Evolutionary conservation across 2,113 vertebrate genomes (phyloP), one percentile per base, ranked within the genome.

Genomic region (Oxyruncus cristatus): DNA sequence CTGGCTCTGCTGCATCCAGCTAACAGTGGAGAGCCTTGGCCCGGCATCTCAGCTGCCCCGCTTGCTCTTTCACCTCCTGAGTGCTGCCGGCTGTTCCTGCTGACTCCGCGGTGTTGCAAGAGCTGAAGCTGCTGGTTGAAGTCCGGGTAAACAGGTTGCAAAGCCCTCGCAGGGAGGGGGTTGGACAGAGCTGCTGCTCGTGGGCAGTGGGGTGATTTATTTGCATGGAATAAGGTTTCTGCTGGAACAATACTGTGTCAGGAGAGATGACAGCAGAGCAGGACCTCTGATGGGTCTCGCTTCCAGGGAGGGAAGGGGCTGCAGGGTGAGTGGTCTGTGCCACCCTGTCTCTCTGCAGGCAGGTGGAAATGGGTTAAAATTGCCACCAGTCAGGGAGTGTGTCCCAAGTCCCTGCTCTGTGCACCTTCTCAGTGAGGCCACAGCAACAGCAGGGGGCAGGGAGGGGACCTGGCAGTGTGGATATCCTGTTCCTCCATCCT

Each of bases 121-220:
- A 92, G 76, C 90, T 86, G 73, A 65, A 75, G 88, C 85, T 81
- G 79, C 39, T 3, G 96, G 87, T 59, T 94, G 87, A 97, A 97
- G 96, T 96, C 95, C 21, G 41, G 37, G 92, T 96, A 96, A 95
- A 97, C 96, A 97, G 88, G 91, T 75, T 92, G 83, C 71, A 88
- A 66, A 88, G 82, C 80, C 52, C 37, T 65, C 9, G 62, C 44
- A 66, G 73, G 58, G 66, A 61, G 39, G 12, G 16, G 33, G 3
- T 50, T 66, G 72, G 50, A 68, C 75, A 65, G 23, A 90, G 35
- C 55, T 66, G 71, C 66, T 32, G 35, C 44, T 80, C 4, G 0
- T 35, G 44, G 33, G 81, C 47, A 73, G 2, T 80, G 86, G 88
- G 30, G 82, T 66, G 82, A 66, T 86, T 47, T 55, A 53, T 93